Base-by-base conservation (phyloP, 2,113 vertebrate species). In the Procavia capensis region DNA sequence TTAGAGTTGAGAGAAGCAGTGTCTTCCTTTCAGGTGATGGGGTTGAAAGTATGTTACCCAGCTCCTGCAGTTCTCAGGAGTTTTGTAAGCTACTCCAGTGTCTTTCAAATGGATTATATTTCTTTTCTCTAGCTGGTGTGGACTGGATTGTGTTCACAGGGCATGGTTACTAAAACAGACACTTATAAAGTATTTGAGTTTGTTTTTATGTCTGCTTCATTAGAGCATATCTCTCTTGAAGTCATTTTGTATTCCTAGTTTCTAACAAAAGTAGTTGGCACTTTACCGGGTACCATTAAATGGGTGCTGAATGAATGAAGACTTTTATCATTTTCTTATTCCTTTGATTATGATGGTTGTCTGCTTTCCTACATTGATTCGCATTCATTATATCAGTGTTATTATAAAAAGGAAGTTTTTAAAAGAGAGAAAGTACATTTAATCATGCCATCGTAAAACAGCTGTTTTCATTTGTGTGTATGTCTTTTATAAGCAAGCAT, bases 391-490 rank as follows among this genome's bases (percentile, higher is more conserved):
- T 43, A 61, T 83, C 79, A 91, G 82, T 83, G 3, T 19, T 43
- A 16, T 68, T 87, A 36, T 63, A 45, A 85, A 88, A 88, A 84
- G 75, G 41, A 93, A 85, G 54, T 61, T 85, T 72, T 94, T 72
- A 93, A 88, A n/a, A 90, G 47, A 70, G 22, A 94, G 72, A 88
- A 64, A 29, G 13, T 45, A 64, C 11, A 17, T 45, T 90, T 90
- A 83, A 84, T 31, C 17, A 36, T n/a, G 29, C n/a, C 47, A n/a
- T 25, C 31, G 1, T 83, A 78, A 34, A 36, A 68, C 9, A 95
- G 66, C 34, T 91, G 2, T 86, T 91, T 88, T 86, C 34, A 41
- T 19, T 70, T 39, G 82, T 16, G 64, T 66, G 31, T 84, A 9
- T 89, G 27, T 85, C 9, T 36, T 95, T 94, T 90, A 57, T 25